These are phyloP conservation scores for human DNA, from an alignment of 2,113 vertebrate genomes.

Conservation along the genomic window GRCh38 chr9:89466001-89466500, in stretches of 20 bases:
- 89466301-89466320: not conserved
- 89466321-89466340: not conserved
- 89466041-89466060: not conserved
- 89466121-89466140: not conserved
- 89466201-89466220: not conserved
- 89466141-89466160: not conserved
- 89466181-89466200: not conserved
- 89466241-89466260: not conserved
- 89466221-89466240: fast-evolving
- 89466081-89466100: not conserved
- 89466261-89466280: too few relatives aligned
- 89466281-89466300: fast-evolving
- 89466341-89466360: not conserved
- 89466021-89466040: not conserved
- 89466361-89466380: not conserved
- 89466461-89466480: too few relatives aligned
- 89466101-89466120: too few relatives aligned
- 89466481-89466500: fast-evolving
- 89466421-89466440: fast-evolving
- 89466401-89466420: not conserved
- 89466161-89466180: too few relatives aligned
- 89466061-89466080: not conserved
- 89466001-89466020: too few relatives aligned
- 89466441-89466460: not conserved
- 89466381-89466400: not conserved